Percentiles rank a stretch among this genome's conserved stretches.
Conservation (phyloP, 2,113 vertebrate species). For the Promerops cafer region DNA sequence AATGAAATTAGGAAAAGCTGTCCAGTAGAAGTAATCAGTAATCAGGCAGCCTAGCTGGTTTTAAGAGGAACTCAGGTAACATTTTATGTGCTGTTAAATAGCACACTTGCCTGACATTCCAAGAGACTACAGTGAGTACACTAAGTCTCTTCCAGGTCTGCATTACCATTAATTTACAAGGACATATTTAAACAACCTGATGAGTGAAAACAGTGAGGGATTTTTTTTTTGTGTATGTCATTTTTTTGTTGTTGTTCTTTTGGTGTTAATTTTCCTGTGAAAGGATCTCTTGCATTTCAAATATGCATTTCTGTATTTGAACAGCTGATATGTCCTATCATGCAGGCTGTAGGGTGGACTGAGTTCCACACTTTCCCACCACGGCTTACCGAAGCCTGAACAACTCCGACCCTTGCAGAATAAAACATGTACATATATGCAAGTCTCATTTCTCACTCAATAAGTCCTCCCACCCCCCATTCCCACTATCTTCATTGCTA, state of each 20-base stretch:
- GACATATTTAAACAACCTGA: background rate
- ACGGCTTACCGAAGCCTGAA: background rate
- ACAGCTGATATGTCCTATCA: background rate
- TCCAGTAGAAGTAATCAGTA: background rate
- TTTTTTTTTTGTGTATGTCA: background rate
- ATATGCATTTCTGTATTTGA: background rate
- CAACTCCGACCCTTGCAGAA: background rate
- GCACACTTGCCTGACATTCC: background rate
- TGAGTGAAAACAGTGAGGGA: background rate
- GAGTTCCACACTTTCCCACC: background rate
- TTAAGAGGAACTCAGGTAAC: background rate
- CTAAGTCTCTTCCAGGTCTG: background rate
- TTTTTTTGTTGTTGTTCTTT: background rate
- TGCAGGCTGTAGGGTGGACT: background rate
- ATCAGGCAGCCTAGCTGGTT: background rate
- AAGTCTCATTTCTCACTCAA: constrained; percentile 5
- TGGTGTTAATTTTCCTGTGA: background rate
- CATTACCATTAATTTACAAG: background rate
- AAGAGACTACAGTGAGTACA: background rate
- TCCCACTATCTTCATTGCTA: constrained; percentile 35
- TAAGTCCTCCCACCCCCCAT: background rate
- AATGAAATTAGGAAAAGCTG: background rate
- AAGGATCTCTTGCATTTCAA: background rate
- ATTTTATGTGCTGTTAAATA: background rate
- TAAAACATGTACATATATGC: constrained; percentile 14